Base-by-base conservation (phyloP, 2,888 invertebrate species). In the Leptopilina myrica region DNA sequence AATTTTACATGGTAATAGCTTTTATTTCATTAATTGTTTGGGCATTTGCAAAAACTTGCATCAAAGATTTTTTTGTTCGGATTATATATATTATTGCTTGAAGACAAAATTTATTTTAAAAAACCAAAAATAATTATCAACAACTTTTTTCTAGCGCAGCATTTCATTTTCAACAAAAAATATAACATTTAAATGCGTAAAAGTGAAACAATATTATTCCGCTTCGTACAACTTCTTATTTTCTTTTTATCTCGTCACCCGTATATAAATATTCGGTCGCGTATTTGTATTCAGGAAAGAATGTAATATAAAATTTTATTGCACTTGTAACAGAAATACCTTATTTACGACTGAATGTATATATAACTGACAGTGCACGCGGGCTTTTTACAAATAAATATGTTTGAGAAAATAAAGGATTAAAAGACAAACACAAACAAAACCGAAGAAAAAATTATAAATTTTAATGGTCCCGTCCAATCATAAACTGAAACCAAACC, bases 391-490 rank as follows among this genome's bases (percentile, higher is more conserved):
- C 49, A 49, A 49, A 49, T 67, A n/a, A 20, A 67, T 67, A 53
- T 53, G 53, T 26, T 49, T 5, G 9, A 9, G 33, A 56, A 49
- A 69, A 73, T 73, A 73, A 69, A 73, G 11, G 53, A 56, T 14
- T 56, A 20, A 33, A 73, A 33, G 56, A n/a, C 33, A 33, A 73
- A n/a, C 33, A 33, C 56, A 33, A 73, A n/a, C 56, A 49, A 43
- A 43, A 8, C 7, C 7, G 43, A 33, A 33, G 33, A 33, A 33
- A 33, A 33, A 33, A 33, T 33, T 53, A 15, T 56, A 56, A 56
- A 73, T 73, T 73, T 73, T 73, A 73, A 73, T 73, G 73, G 8
- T 12, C 53, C 33, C 53, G 73, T 73, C 73, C 73, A 73, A 73
- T 73, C 73, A 73, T 73, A 73, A 73, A 73, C 26, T 33, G 43